Evolutionary conservation across 2,113 vertebrate genomes (phyloP).

Genomic region (Ictalurus furcatus): DNA sequence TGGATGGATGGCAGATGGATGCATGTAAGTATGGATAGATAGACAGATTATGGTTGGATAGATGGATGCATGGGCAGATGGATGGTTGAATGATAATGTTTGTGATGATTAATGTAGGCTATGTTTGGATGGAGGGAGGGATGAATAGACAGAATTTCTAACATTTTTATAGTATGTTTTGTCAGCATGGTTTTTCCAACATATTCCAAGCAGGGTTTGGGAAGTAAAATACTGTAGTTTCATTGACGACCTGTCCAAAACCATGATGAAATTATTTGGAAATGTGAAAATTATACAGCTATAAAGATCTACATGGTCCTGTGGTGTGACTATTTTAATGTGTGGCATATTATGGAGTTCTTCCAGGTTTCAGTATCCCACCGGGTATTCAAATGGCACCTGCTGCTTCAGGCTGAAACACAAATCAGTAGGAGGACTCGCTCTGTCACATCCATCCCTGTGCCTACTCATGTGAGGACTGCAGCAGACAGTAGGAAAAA

Average conservation of each 20-base stretch:
- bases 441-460: conserved; percentile 9
- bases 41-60: background rate
- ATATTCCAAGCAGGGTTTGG: background rate
- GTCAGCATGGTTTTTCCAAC: background rate
- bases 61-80: background rate
- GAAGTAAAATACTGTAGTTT: background rate
- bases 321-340: background rate
- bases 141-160: background rate
- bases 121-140: background rate
- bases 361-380: background rate
- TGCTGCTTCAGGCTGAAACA: conserved; percentile 17
- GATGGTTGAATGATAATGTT: background rate
- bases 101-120: no score
- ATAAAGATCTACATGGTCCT: background rate
- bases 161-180: background rate
- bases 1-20: background rate
- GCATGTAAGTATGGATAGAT: background rate
- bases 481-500: background rate
- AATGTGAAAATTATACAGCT: background rate
- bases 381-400: conserved; percentile 19
- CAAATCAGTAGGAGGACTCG: conserved; percentile 25
- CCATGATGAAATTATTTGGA: background rate
- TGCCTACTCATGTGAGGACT: background rate
- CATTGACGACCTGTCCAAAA: background rate
- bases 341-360: background rate